A percentile compares a stretch with the other conserved stretches of the same genome.
phyloP scores from a whole-genome alignment of 1,140 invertebrate species.

The Papilio machaon region DNA sequence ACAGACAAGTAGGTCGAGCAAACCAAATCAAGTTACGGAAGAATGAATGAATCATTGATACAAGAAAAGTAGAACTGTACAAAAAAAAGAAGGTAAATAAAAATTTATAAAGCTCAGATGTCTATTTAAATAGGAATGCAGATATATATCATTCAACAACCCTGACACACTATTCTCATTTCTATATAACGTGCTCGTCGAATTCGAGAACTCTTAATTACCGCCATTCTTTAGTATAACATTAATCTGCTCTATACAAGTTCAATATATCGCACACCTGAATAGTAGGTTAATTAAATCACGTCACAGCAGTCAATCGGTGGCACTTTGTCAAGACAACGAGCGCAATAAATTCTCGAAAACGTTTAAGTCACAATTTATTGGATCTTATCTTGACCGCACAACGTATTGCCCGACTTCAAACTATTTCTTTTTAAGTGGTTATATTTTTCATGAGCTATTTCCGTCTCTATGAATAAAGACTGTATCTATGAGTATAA shows the following conservation, averaged over 20 bases:
- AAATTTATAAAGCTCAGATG: neutral
- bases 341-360: neutral
- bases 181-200: neutral
- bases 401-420: neutral
- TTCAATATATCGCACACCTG: neutral
- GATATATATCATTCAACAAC: neutral
- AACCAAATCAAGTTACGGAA: too few species aligned
- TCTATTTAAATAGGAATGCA: neutral
- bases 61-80: neutral
- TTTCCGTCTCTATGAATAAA: neutral
- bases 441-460: neutral
- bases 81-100: too few species aligned
- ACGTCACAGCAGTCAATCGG: constrained; percentile 14
- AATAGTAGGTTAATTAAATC: constrained; percentile 6
- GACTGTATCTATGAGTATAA: too few species aligned
- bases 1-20: too few species aligned
- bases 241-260: neutral
- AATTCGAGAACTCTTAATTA: neutral
- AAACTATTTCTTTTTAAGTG: constrained; percentile 12
- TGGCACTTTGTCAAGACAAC: constrained; percentile 9
- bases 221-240: neutral
- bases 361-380: constrained; percentile 19
- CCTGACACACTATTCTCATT: neutral
- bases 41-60: too few species aligned
- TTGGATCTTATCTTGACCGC: constrained; percentile 33